These are phyloP conservation scores for Lethocerus indicus DNA, from an alignment of 1,140 invertebrate species.

Conservation along the genomic window DNA sequence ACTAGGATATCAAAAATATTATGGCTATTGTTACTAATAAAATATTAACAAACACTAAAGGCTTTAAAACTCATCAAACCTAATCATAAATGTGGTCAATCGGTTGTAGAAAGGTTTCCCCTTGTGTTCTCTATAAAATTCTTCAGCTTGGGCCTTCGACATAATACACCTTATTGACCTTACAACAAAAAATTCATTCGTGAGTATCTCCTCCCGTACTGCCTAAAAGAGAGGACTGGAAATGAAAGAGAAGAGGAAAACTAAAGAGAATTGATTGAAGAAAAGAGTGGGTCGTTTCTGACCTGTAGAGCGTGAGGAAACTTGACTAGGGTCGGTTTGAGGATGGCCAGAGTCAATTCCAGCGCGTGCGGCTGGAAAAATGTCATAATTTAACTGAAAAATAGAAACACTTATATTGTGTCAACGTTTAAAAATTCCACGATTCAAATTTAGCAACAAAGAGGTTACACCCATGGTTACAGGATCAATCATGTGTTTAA, in stretches of 20 bases:
- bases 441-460: no score
- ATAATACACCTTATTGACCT: conserved; percentile 44
- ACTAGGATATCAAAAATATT: conserved; percentile 29
- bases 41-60: not conserved
- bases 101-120: conserved; percentile 78
- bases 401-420: no score
- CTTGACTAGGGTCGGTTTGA: conserved; percentile 56
- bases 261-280: conserved; percentile 1
- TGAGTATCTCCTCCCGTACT: conserved; percentile 46
- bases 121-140: conserved; percentile 71
- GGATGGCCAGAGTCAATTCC: conserved; percentile 46
- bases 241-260: conserved; percentile 1
- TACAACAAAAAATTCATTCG: conserved; percentile 59
- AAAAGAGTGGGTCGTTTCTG: conserved; percentile 10
- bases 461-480: no score
- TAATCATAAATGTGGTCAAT: conserved; percentile 68
- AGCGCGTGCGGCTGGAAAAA: conserved; percentile 23
- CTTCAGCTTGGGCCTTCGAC: conserved; percentile 39
- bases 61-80: conserved; percentile 32
- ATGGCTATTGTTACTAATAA: not conserved
- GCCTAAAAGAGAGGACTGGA: conserved; percentile 26
- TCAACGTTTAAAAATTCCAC: conserved; percentile 4
- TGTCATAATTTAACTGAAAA: conserved; percentile 4
- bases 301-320: conserved; percentile 43
- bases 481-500: no score